Percentiles rank a stretch among this genome's conserved stretches.
phyloP scores from a whole-genome alignment of 1,140 invertebrate species.

The Drosophila hydei region DNA sequence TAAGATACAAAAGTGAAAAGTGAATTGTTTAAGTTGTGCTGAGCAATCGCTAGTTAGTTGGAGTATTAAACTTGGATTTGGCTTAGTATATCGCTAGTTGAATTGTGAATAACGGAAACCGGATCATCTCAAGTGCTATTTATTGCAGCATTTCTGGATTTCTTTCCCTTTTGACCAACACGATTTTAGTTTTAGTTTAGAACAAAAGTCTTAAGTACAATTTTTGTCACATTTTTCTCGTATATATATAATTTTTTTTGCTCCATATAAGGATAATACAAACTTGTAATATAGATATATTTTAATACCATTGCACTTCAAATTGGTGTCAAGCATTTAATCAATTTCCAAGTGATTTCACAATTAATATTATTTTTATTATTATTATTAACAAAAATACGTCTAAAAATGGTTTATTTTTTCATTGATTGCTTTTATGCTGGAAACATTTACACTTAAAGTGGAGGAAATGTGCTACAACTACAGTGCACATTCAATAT shows the following conservation, averaged over 20 bases:
- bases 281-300: conserved; percentile 1
- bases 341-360: conserved; percentile 8
- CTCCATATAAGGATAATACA: conserved; percentile 7
- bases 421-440: background rate
- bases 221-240: conserved; percentile 8
- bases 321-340: conserved; percentile 3
- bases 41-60: conserved; percentile 6
- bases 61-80: too few species aligned
- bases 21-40: conserved; percentile 13
- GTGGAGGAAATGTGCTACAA: conserved; percentile 1
- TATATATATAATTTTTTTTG: too few species aligned
- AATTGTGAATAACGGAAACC: conserved; percentile 23
- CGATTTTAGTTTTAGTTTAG: background rate
- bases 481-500: conserved; percentile 15
- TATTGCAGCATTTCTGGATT: conserved; percentile 17
- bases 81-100: background rate
- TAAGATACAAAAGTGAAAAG: conserved; percentile 3
- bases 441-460: background rate
- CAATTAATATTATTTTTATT: background rate
- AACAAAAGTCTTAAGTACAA: conserved; percentile 1
- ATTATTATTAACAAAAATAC: conserved; percentile 5
- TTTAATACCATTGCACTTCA: conserved; percentile 5
- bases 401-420: background rate
- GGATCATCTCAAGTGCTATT: conserved; percentile 9
- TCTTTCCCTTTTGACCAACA: too few species aligned